Evolutionary conservation across 2,888 invertebrate species (phyloP), one percentile per base, ranked within the genome.

Genomic region (Listrodromus nycthemerus): DNA sequence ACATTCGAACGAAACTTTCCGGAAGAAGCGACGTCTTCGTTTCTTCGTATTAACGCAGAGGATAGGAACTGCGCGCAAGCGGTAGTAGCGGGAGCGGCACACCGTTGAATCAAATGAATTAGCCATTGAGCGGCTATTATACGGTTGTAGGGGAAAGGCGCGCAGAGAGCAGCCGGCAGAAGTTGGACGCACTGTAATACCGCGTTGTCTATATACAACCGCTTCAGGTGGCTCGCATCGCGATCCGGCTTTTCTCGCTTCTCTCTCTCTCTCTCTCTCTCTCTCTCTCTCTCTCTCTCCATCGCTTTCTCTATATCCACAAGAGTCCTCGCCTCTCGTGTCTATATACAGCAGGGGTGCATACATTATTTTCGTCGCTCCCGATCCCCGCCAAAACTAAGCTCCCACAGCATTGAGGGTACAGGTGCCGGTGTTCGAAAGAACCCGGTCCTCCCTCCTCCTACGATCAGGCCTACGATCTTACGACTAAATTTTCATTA

Each of bases 221-320:
- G 92, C 91, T 91, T 93, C 93, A 93, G 93, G 93, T 93, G 92
- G 92, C 91, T 90, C 89, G 87, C 78, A 84, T 78, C 65, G 81
- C 63, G 81, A 84, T 81, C 81, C 86, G 85, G 85, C 89, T 78
- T 83, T 74, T 73, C 80, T 80, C 74, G 63, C 65, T 65, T 85
- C 86, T 87, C 55, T 85, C 85, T 83, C 88, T 89, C 88, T 90
- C 89, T 89, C 89, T 89, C 85, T 90, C 89, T 89, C 89, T 89
- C 85, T 85, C 86, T 86, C 58, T 86, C 86, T 83, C 89, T 89
- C 88, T 90, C 89, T 89, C 89, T 89, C 84, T 52, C 58, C 83
- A 89, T 89, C 88, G 89, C 89, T 89, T 88, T 89, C 84, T 52
- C 58, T 83, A 89, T 55, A 21, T 73, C 41, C 76, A 58, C 74